Percentiles rank a stretch among this genome's conserved stretches.
These are phyloP conservation scores for Nylanderia fulva DNA, from an alignment of 1,140 invertebrate species.

Conservation along the genomic window DNA sequence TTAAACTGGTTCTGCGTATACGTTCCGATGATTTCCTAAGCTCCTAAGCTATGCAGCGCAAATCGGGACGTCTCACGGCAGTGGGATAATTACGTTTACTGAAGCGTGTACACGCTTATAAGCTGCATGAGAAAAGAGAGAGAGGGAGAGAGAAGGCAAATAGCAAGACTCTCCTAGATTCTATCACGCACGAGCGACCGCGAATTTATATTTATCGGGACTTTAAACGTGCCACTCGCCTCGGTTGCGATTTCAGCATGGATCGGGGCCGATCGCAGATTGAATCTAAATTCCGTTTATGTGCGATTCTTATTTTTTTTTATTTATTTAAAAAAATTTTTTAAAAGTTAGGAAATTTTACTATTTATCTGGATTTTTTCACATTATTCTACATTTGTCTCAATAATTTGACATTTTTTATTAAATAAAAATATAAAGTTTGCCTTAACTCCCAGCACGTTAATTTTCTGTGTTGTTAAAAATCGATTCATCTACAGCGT, in stretches of 20 bases:
- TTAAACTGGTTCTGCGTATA: conserved; percentile 39
- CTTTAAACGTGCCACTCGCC: conserved; percentile 21
- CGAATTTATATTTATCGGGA: conserved; percentile 42
- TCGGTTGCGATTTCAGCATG: conserved; percentile 12
- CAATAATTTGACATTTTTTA: no score
- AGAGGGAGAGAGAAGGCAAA: not conserved
- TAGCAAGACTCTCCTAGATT: conserved; percentile 35
- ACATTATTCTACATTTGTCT: no score
- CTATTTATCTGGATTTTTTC: no score
- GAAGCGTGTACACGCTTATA: conserved; percentile 42
- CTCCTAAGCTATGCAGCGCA: conserved; percentile 8
- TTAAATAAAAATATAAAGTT: no score
- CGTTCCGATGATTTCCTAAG: conserved; percentile 11
- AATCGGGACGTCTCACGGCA: conserved; percentile 46
- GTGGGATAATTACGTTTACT: conserved; percentile 50
- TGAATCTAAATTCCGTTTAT: conserved; percentile 32
- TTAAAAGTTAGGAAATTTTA: no score
- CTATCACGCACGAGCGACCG: conserved; percentile 45
- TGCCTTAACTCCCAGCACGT: no score
- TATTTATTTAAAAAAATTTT: no score
- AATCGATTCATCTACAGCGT: no score
- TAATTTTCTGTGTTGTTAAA: no score
- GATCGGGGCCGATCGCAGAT: not conserved
- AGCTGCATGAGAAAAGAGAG: not conserved
- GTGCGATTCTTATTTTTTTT: conserved; percentile 17